Evolutionary conservation across 2,888 invertebrate species (phyloP).

Genomic region (Lithodes maja): DNA sequence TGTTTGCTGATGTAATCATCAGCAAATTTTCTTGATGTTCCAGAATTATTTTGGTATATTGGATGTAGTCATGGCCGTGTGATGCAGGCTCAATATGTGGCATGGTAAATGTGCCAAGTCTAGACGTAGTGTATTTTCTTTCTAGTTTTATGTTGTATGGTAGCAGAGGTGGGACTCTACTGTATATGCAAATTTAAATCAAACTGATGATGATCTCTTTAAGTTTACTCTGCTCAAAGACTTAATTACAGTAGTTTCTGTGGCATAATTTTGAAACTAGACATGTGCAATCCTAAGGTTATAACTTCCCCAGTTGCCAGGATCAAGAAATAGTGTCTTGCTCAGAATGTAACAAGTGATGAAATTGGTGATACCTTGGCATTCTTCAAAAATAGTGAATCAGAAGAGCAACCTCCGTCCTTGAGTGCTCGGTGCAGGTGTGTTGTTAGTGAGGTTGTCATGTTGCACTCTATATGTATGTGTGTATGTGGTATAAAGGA

Average conservation of each 20-base stretch:
- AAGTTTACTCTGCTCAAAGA: slow-evolving; percentile 56
- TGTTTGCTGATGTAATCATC: no score
- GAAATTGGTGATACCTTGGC: not conserved
- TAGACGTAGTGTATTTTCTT: not conserved
- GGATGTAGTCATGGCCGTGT: no score
- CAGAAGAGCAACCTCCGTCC: slow-evolving; percentile 55
- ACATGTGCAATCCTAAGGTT: slow-evolving; percentile 44
- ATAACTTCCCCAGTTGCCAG: slow-evolving; percentile 22
- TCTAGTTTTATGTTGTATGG: slow-evolving; percentile 4
- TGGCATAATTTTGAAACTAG: slow-evolving; percentile 42
- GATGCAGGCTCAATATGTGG: not conserved
- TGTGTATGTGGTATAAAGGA: no score
- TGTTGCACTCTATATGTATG: not conserved
- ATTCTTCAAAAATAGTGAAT: not conserved
- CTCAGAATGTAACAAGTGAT: slow-evolving; percentile 28
- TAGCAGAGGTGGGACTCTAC: slow-evolving; percentile 11
- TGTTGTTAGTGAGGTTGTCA: slow-evolving; percentile 9
- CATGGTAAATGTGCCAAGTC: slow-evolving; percentile 12
- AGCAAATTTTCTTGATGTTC: no score
- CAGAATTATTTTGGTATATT: no score
- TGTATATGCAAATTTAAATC: slow-evolving; percentile 49
- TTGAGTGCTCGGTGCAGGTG: slow-evolving; percentile 37
- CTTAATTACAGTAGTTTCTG: slow-evolving; percentile 29
- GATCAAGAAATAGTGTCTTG: slow-evolving; percentile 45
- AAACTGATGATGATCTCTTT: slow-evolving; percentile 57